phyloP scores from a whole-genome alignment of 2,797 vertebrate species.

The Apogon talboti region DNA sequence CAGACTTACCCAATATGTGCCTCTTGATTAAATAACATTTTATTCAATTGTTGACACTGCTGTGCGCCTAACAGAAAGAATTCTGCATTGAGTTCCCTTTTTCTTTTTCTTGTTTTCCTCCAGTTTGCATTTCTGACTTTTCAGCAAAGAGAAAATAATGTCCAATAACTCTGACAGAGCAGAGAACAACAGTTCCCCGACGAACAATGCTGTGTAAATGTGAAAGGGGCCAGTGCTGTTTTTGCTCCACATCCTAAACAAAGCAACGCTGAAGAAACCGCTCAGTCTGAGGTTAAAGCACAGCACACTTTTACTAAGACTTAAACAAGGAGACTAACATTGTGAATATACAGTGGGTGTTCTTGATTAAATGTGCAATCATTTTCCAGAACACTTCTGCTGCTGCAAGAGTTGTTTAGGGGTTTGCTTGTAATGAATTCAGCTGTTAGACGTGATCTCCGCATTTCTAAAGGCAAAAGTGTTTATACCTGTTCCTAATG shows the following conservation, averaged over 20 bases:
- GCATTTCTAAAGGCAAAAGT: too few relatives aligned
- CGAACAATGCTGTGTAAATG: not conserved
- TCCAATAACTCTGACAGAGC: not conserved
- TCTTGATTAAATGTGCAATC: not conserved
- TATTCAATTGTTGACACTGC: slow-evolving; percentile 17
- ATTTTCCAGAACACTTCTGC: not conserved
- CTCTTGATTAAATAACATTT: slow-evolving; percentile 21
- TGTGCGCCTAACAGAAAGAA: slow-evolving; percentile 14
- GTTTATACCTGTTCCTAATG: too few relatives aligned
- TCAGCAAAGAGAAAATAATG: slow-evolving; percentile 1
- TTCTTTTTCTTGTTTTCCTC: not conserved
- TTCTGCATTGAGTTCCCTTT: not conserved
- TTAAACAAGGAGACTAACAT: not conserved
- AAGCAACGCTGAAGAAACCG: slow-evolving; percentile 1
- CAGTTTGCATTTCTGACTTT: slow-evolving; percentile 6
- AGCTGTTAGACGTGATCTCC: not conserved
- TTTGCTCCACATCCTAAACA: not conserved
- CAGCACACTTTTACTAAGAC: not conserved
- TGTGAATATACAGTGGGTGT: not conserved
- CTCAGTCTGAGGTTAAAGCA: not conserved
- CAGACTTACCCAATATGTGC: slow-evolving; percentile 22
- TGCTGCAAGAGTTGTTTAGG: not conserved
- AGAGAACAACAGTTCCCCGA: not conserved
- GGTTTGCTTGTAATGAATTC: not conserved
- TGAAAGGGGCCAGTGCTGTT: not conserved